phyloP scores from a whole-genome alignment of 92 coral and sea anemone genomes.

The Actinernus sp. region DNA sequence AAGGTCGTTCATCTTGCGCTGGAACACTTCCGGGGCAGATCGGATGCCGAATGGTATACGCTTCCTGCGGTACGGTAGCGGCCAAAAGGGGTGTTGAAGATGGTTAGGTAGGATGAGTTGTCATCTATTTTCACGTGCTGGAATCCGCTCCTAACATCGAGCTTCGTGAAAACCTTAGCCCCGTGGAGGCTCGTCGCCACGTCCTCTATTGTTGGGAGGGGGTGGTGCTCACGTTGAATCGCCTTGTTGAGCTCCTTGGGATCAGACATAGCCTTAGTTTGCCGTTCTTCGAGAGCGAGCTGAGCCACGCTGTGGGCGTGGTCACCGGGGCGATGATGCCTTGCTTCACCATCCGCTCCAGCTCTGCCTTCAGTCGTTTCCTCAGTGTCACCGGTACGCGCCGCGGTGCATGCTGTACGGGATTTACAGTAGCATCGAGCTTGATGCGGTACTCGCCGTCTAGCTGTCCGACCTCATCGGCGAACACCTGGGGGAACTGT shows the following conservation, averaged over 20 bases:
- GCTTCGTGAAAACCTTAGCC: no score
- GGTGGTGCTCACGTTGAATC: no score
- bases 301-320: constrained; percentile 11
- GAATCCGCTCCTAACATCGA: constrained; percentile 31
- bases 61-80: constrained; percentile 33
- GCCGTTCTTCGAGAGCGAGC: constrained; percentile 2
- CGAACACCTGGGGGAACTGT: no score
- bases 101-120: constrained; percentile 26
- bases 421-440: no score
- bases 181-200: background rate
- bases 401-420: no score
- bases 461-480: no score
- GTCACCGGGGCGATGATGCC: no score
- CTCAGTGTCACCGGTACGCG: constrained; percentile 4
- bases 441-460: no score
- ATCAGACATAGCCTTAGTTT: constrained; percentile 4
- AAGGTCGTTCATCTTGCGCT: constrained; percentile 35
- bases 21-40: constrained; percentile 33
- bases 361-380: background rate
- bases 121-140: constrained; percentile 26
- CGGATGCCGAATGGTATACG: constrained; percentile 30
- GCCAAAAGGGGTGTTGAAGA: constrained; percentile 37
- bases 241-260: no score
- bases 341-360: constrained; percentile 4
- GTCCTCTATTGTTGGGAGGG: no score